Percentiles rank a stretch among this genome's conserved stretches.
These are phyloP conservation scores for Cheiracanthium punctorium DNA, from an alignment of 2,888 invertebrate genomes.

Conservation along the genomic window DNA sequence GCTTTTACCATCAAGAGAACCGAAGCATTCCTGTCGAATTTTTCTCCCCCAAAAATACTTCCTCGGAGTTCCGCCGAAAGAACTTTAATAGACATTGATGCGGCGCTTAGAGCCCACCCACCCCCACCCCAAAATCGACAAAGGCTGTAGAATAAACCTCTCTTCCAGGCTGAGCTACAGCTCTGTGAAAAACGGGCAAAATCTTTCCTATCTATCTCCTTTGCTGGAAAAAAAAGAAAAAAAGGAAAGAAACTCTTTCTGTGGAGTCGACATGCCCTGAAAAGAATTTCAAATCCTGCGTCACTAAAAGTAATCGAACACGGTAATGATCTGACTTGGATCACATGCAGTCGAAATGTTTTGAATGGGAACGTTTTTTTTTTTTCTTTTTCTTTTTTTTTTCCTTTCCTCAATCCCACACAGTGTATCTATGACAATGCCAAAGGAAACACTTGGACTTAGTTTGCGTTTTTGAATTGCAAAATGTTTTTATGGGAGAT, in stretches of 20 bases:
- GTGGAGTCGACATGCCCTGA: background rate
- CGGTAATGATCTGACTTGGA: background rate
- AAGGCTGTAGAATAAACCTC: background rate
- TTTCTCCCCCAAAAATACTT: too few species aligned
- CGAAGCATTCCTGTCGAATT: too few species aligned
- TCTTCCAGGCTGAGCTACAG: background rate
- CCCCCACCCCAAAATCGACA: background rate
- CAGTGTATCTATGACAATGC: too few species aligned
- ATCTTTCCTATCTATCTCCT: background rate
- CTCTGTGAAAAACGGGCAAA: background rate
- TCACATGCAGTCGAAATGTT: background rate
- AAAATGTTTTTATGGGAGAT: too few species aligned
- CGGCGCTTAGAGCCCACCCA: background rate
- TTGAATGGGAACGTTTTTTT: background rate
- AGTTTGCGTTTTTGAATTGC: too few species aligned
- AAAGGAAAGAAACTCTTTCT: background rate
- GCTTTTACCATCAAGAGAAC: too few species aligned
- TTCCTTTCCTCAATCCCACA: too few species aligned
- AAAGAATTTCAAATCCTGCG: background rate
- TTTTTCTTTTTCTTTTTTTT: too few species aligned
- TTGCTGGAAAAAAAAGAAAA: background rate
- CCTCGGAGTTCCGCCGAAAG: background rate
- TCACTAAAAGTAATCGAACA: slow-evolving; percentile 3
- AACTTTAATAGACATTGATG: slow-evolving; percentile 10
- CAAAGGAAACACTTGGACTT: too few species aligned